Evolutionary conservation across 2,888 invertebrate genomes (phyloP).

Genomic region (Mimachlamys varia): DNA sequence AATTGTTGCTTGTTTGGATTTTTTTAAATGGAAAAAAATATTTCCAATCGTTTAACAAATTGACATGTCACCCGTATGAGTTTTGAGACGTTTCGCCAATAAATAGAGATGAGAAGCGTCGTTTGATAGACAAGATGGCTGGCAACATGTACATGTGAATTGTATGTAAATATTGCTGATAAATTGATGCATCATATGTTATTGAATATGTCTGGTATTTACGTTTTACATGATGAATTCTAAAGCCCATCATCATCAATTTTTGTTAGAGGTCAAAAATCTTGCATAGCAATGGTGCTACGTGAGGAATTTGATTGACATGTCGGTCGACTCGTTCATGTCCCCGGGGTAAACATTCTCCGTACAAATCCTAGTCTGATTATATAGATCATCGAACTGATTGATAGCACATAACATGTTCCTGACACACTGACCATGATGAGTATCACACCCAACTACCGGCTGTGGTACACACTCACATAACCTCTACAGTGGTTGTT

Average conservation of each 20-base stretch:
- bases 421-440: neutral
- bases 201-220: neutral
- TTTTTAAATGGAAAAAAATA: too few relatives aligned
- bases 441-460: neutral
- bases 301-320: conserved; percentile 21
- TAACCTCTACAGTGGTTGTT: neutral
- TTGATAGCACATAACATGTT: conserved; percentile 28
- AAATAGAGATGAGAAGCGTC: neutral
- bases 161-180: neutral
- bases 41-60: too few relatives aligned
- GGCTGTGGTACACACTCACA: neutral
- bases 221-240: neutral
- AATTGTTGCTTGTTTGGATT: too few relatives aligned
- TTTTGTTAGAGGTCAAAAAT: neutral
- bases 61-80: neutral
- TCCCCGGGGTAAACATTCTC: neutral
- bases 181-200: neutral
- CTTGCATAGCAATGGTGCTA: conserved; percentile 29
- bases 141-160: neutral
- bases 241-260: neutral
- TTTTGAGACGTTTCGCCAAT: neutral
- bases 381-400: conserved; percentile 19
- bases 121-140: too few relatives aligned
- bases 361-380: conserved; percentile 26
- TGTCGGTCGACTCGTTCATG: neutral